phyloP scores from a whole-genome alignment of 2,113 vertebrate genomes.

The Sinosuthora webbiana region DNA sequence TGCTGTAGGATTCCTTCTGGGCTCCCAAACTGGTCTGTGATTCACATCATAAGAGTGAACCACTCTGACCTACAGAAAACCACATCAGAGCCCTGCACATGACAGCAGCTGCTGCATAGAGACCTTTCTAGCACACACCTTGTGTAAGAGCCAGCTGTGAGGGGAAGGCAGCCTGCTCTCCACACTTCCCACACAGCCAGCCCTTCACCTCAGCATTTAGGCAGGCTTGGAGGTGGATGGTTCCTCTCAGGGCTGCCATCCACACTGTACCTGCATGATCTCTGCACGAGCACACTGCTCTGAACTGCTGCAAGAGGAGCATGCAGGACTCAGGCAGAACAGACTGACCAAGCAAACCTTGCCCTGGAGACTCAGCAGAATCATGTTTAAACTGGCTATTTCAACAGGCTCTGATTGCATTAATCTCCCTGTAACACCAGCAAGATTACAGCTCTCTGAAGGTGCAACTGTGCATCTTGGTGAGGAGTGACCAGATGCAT shows the following conservation, averaged over 20 bases:
- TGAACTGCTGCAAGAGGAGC: background rate
- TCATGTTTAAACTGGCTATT: background rate
- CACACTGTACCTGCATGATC: background rate
- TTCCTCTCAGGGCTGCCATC: background rate
- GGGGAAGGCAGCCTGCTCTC: background rate
- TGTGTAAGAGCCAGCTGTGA: background rate
- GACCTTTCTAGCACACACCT: background rate
- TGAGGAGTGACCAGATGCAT: background rate
- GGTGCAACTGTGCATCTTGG: background rate
- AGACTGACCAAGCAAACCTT: background rate
- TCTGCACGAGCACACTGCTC: background rate
- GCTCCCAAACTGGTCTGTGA: background rate
- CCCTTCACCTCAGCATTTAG: background rate
- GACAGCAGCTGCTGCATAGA: background rate
- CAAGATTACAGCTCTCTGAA: background rate
- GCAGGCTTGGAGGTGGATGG: background rate
- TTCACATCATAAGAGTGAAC: background rate
- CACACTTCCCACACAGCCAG: background rate
- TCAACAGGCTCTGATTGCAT: background rate
- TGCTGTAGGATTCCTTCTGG: background rate
- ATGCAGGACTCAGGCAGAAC: background rate
- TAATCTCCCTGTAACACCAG: background rate
- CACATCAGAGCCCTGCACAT: background rate
- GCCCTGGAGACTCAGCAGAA: background rate
- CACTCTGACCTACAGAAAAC: background rate